phyloP scores from a whole-genome alignment of 2,888 invertebrate species.

The Phymatocera aterrima region DNA sequence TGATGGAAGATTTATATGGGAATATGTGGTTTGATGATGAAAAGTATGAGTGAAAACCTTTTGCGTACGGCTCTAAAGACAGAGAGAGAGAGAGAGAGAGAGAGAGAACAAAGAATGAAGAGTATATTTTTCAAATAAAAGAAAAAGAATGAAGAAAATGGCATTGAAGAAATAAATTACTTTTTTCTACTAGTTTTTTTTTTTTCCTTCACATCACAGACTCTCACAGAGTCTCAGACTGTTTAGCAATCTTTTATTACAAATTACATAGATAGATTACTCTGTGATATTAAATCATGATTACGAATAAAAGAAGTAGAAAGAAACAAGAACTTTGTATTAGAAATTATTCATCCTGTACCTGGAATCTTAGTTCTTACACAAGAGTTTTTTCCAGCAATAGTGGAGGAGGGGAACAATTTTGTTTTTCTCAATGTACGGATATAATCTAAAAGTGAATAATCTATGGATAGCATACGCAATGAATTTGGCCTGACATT shows the following conservation, averaged over 20 bases:
- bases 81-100: too few species aligned
- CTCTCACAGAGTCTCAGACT: background rate
- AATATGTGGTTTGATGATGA: background rate
- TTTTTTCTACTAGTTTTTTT: background rate
- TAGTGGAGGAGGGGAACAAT: too few species aligned
- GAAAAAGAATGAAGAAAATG: background rate
- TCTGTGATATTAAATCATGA: constrained; percentile 38
- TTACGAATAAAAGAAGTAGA: background rate
- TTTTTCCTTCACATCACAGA: background rate
- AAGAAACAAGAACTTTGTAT: background rate
- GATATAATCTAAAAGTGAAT: too few species aligned
- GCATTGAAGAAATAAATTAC: background rate
- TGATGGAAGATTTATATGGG: background rate
- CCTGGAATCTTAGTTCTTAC: background rate
- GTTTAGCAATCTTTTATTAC: background rate
- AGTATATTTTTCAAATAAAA: background rate
- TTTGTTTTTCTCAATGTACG: too few species aligned
- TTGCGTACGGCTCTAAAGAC: background rate
- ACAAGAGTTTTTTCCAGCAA: background rate
- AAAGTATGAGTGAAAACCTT: constrained; percentile 9
- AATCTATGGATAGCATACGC: too few species aligned
- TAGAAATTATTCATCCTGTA: background rate
- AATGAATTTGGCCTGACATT: too few species aligned
- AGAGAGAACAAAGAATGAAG: background rate
- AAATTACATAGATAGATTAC: background rate